Evolutionary conservation across 2,888 invertebrate genomes (phyloP).

Genomic region (Drosophila anomalipes): DNA sequence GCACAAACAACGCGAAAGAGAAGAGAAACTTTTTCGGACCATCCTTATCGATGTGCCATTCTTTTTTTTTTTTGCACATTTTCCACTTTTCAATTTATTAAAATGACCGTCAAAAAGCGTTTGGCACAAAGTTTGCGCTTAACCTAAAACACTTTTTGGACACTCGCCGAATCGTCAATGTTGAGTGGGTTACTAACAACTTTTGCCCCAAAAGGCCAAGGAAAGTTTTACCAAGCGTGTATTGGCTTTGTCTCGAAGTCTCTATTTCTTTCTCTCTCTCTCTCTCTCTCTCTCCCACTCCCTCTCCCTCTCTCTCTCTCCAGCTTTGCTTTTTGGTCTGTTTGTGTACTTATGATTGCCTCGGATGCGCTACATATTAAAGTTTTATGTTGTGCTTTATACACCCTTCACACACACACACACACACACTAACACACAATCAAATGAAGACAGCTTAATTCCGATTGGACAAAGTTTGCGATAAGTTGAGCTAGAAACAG

Average conservation of each 20-base stretch:
- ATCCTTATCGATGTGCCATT: conserved; percentile 63
- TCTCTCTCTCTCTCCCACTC: conserved; percentile 10
- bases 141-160: conserved; percentile 79
- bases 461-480: conserved; percentile 57
- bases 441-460: conserved; percentile 57
- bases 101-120: conserved; percentile 79
- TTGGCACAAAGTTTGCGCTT: conserved; percentile 70
- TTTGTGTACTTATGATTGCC: conserved; percentile 68
- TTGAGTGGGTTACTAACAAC: conserved; percentile 56
- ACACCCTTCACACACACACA: conserved; percentile 3
- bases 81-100: conserved; percentile 78
- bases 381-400: conserved; percentile 46
- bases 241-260: conserved; percentile 49
- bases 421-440: conserved; percentile 9
- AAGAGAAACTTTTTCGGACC: conserved; percentile 27
- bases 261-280: background rate
- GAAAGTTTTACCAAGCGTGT: conserved; percentile 47
- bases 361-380: conserved; percentile 44
- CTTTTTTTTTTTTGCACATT: conserved; percentile 36
- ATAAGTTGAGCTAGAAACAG: conserved; percentile 23
- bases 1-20: conserved; percentile 50
- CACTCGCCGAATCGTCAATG: conserved; percentile 50
- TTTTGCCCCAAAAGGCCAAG: conserved; percentile 37
- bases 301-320: background rate
- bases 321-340: conserved; percentile 22